Evolutionary conservation across 1,140 invertebrate genomes (phyloP).

Genomic region (Brachionus rubens): DNA sequence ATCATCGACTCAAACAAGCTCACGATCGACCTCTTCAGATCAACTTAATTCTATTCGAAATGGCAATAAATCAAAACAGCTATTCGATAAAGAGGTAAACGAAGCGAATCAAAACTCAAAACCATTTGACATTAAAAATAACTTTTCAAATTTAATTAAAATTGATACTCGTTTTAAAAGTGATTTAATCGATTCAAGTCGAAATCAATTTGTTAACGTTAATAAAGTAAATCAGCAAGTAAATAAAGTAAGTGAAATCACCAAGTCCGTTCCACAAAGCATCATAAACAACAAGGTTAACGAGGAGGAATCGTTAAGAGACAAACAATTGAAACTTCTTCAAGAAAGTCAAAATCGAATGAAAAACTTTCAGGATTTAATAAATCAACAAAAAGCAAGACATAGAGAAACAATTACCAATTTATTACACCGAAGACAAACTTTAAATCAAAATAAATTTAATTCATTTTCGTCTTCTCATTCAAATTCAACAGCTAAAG

Average conservation of each 20-base stretch:
- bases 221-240: not conserved
- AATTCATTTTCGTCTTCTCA: no score
- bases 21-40: not conserved
- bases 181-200: not conserved
- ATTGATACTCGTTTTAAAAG: conserved; percentile 24
- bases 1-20: not conserved
- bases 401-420: conserved; percentile 25
- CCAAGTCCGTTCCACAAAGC: not conserved
- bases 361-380: conserved; percentile 8
- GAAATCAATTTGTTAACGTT: not conserved
- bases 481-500: no score
- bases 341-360: conserved; percentile 5
- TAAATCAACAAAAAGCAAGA: conserved; percentile 2
- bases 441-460: not conserved
- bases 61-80: not conserved
- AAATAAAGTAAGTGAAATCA: not conserved
- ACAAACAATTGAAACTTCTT: not conserved
- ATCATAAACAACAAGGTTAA: not conserved
- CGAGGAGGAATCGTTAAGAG: not conserved
- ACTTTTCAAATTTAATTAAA: conserved; percentile 14
- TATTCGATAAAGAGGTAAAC: not conserved
- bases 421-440: conserved; percentile 10
- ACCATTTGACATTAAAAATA: conserved; percentile 6
- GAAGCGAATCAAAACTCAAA: not conserved
- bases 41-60: not conserved